Percentiles rank a stretch among this genome's conserved stretches.
Conservation (phyloP, 2,888 invertebrate genomes). For the Archips crataeganus region DNA sequence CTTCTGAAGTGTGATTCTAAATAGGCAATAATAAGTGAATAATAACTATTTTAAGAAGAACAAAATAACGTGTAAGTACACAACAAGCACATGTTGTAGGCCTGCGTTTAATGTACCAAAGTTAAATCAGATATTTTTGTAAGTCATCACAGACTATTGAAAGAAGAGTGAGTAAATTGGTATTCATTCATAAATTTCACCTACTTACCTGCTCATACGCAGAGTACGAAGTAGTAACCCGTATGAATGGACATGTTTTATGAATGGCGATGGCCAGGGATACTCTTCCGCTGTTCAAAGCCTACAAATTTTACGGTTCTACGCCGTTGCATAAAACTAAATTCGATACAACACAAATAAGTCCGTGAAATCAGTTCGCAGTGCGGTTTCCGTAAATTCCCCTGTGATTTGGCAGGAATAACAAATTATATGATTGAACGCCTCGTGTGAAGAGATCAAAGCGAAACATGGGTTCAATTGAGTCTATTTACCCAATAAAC, state of each 20-base stretch:
- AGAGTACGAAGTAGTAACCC: constrained; percentile 70
- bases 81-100: no score
- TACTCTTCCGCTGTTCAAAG: constrained; percentile 72
- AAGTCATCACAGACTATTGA: constrained; percentile 34
- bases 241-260: constrained; percentile 67
- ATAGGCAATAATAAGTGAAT: background rate
- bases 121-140: background rate
- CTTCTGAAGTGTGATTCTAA: background rate
- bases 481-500: constrained; percentile 70
- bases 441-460: constrained; percentile 70
- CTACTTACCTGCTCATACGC: constrained; percentile 70
- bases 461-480: constrained; percentile 54
- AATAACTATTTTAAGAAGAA: background rate
- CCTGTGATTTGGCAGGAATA: constrained; percentile 65
- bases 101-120: background rate
- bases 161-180: constrained; percentile 49
- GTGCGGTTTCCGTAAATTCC: constrained; percentile 57
- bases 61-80: no score
- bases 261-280: constrained; percentile 66
- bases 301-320: constrained; percentile 78
- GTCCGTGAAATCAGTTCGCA: constrained; percentile 58
- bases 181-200: constrained; percentile 64
- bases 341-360: constrained; percentile 65
- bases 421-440: constrained; percentile 76
- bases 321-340: constrained; percentile 81